Evolutionary conservation across 2,113 vertebrate genomes (phyloP).

Genomic region (Bothrops jararaca): DNA sequence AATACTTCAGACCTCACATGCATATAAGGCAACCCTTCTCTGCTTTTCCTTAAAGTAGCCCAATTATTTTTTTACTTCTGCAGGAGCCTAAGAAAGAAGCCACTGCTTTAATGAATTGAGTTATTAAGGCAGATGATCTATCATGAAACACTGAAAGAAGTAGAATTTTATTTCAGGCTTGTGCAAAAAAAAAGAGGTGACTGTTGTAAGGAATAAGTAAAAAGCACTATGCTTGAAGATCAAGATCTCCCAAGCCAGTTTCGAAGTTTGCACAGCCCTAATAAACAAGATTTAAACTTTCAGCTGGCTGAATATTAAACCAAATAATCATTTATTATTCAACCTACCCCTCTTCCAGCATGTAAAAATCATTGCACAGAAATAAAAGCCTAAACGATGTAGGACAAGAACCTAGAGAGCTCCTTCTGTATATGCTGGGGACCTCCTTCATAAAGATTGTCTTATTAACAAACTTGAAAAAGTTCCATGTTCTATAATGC

Average conservation of each 20-base stretch:
- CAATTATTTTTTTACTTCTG: not conserved
- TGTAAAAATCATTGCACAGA: not conserved
- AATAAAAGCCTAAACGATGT: not conserved
- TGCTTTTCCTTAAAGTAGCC: not conserved
- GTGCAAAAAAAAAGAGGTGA: not conserved
- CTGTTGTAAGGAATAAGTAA: not conserved
- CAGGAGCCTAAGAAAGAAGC: not conserved
- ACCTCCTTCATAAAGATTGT: not conserved
- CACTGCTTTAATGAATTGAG: not conserved
- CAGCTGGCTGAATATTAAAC: not conserved
- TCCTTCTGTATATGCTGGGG: not conserved
- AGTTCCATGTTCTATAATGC: not conserved
- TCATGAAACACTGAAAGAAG: not conserved
- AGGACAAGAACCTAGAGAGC: not conserved
- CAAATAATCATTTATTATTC: not conserved
- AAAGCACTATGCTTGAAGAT: not conserved
- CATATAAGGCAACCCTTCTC: not conserved
- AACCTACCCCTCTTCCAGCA: not conserved
- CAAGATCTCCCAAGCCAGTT: not conserved
- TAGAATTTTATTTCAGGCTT: not conserved
- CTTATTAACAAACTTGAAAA: not conserved
- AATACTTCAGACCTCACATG: not conserved
- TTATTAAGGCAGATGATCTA: not conserved
- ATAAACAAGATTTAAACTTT: not conserved
- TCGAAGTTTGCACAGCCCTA: not conserved